These are phyloP conservation scores for Vespertilio murinus DNA, from an alignment of 2,797 vertebrate genomes.

Conservation along the genomic window DNA sequence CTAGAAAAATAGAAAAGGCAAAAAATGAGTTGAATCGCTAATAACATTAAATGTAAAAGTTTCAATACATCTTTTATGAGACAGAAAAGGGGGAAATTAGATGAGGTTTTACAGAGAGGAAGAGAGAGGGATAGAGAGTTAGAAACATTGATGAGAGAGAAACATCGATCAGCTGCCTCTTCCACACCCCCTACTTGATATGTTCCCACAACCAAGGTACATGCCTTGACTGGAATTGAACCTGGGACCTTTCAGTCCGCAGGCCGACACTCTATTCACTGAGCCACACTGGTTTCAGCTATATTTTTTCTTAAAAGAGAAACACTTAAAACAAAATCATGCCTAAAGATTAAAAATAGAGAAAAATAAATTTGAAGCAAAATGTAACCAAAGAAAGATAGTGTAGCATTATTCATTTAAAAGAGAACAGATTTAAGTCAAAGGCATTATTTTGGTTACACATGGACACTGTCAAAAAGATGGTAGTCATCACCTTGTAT, in stretches of 20 bases:
- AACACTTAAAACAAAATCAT: neutral
- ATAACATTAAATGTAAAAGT: neutral
- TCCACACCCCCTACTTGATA: no score
- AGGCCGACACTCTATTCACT: no score
- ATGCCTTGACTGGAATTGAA: no score
- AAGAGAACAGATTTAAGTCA: neutral
- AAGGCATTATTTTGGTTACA: neutral
- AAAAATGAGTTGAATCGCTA: neutral
- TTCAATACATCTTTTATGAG: neutral
- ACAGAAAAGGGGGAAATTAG: neutral
- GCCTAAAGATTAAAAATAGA: neutral
- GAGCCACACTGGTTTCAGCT: no score
- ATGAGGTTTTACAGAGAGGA: no score
- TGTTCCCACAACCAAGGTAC: no score
- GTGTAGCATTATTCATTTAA: neutral
- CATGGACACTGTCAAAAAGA: neutral
- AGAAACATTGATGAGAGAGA: no score
- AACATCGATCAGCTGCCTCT: no score
- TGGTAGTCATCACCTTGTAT: neutral
- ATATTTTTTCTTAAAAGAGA: neutral
- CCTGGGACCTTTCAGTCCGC: no score
- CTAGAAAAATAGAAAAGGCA: neutral
- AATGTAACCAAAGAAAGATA: neutral
- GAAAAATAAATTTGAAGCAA: neutral
- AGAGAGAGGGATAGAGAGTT: no score